Evolutionary conservation across 2,113 vertebrate genomes (phyloP).

Genomic region (Pomatorhinus ruficollis): DNA sequence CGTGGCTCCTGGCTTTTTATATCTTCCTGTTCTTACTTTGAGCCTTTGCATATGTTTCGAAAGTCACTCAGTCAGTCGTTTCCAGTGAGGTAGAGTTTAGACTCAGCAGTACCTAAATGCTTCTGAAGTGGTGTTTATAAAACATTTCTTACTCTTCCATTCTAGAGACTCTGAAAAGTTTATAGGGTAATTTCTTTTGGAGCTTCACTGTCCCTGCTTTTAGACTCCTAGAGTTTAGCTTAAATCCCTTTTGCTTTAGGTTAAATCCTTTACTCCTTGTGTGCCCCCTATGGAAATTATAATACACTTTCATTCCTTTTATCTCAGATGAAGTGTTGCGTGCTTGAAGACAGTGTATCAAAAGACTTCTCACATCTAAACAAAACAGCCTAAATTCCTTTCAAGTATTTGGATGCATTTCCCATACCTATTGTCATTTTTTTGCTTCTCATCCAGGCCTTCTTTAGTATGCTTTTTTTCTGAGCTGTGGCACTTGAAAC

Average conservation of each 20-base stretch:
- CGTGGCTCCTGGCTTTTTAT: background rate
- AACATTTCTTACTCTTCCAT: background rate
- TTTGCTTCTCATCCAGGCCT: background rate
- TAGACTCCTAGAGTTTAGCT: background rate
- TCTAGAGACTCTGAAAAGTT: background rate
- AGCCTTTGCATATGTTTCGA: background rate
- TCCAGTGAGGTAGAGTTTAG: background rate
- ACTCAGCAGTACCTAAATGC: background rate
- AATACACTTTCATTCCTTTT: background rate
- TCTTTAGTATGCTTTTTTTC: background rate
- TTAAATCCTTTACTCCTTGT: background rate
- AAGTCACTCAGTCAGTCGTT: background rate
- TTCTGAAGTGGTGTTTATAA: background rate
- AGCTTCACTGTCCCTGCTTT: background rate
- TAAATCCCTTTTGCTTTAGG: background rate
- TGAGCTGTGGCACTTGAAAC: background rate
- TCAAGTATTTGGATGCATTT: background rate
- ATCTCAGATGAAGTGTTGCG: background rate
- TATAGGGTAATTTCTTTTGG: background rate
- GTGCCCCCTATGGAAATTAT: background rate
- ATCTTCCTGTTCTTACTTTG: background rate
- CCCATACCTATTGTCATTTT: background rate
- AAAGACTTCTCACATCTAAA: background rate
- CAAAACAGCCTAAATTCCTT: background rate
- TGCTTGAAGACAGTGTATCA: rapidly evolving